Evolutionary conservation across 1,140 invertebrate species (phyloP).

Genomic region (Galleria mellonella): DNA sequence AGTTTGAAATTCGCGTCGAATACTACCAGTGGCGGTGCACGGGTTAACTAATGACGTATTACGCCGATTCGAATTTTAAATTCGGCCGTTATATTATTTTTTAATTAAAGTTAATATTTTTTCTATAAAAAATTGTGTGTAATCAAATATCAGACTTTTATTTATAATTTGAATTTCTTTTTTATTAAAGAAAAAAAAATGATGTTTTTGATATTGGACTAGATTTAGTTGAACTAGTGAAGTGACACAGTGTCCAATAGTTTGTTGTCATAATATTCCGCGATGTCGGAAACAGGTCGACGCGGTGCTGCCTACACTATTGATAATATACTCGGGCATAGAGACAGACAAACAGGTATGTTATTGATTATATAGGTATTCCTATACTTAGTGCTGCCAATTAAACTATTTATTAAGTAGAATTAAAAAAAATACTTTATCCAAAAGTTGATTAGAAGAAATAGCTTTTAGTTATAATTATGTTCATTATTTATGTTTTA

Average conservation of each 20-base stretch:
- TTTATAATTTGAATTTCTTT: too few species aligned
- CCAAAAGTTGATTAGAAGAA: too few species aligned
- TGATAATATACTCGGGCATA: conserved; percentile 53
- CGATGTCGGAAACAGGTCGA: conserved; percentile 39
- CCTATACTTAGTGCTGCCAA: too few species aligned
- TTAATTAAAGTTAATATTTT: not conserved
- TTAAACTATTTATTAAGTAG: too few species aligned
- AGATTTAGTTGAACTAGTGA: not conserved
- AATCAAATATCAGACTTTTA: not conserved
- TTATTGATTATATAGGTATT: not conserved
- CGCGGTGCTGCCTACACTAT: conserved; percentile 54
- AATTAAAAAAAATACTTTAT: not conserved
- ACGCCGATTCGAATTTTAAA: not conserved
- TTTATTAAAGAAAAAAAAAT: not conserved
- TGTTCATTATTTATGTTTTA: too few species aligned
- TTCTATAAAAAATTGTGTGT: not conserved
- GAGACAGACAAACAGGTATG: conserved; percentile 24
- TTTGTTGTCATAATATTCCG: not conserved
- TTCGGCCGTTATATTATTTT: not conserved
- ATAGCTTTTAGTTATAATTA: too few species aligned
- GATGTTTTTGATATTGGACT: not conserved
- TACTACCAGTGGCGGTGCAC: not conserved
- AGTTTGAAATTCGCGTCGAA: not conserved
- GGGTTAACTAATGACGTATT: not conserved
- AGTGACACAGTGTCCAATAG: not conserved